Evolutionary conservation across 2,113 vertebrate genomes (phyloP).

Genomic region (Tautogolabrus adspersus): DNA sequence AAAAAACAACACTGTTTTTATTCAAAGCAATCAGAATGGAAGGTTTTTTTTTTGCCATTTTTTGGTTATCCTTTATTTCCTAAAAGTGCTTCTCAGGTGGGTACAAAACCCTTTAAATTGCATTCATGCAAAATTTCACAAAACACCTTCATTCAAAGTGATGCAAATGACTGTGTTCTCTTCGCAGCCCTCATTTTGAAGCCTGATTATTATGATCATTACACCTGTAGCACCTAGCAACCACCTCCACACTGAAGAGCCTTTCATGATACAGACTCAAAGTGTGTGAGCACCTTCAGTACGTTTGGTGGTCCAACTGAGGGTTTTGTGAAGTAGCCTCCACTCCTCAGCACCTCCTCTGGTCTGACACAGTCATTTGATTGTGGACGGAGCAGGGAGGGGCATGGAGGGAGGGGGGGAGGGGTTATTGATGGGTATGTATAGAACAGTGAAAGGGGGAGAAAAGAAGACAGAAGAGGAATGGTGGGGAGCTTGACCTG

Average conservation of each 20-base stretch:
- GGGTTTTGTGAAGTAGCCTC: slow-evolving; percentile 19
- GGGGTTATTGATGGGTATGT: slow-evolving; percentile 55
- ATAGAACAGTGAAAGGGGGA: slow-evolving; percentile 46
- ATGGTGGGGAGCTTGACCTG: slow-evolving; percentile 55
- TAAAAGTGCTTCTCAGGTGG: slow-evolving; percentile 1
- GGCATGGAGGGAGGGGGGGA: background rate
- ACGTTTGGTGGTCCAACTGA: slow-evolving; percentile 22
- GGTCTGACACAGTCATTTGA: slow-evolving; percentile 56
- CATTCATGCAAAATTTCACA: slow-evolving; percentile 34
- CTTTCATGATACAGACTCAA: slow-evolving; percentile 27
- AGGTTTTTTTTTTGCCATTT: no score
- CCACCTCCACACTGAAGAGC: slow-evolving; percentile 44
- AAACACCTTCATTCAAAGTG: slow-evolving; percentile 50
- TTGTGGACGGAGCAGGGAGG: slow-evolving; percentile 34
- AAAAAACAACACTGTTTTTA: no score
- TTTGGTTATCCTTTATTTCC: no score
- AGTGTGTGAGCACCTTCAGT: slow-evolving; percentile 23
- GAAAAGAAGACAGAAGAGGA: slow-evolving; percentile 48
- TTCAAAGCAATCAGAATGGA: background rate
- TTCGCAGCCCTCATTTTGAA: slow-evolving; percentile 59
- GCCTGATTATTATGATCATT: slow-evolving; percentile 74
- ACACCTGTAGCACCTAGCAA: slow-evolving; percentile 72
- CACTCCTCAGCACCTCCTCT: slow-evolving; percentile 5
- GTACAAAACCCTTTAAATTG: slow-evolving; percentile 8
- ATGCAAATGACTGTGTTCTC: slow-evolving; percentile 68